Evolutionary conservation across 2,888 invertebrate species (phyloP), one percentile per base, ranked within the genome.

Genomic region (Polylopha cassiicola): DNA sequence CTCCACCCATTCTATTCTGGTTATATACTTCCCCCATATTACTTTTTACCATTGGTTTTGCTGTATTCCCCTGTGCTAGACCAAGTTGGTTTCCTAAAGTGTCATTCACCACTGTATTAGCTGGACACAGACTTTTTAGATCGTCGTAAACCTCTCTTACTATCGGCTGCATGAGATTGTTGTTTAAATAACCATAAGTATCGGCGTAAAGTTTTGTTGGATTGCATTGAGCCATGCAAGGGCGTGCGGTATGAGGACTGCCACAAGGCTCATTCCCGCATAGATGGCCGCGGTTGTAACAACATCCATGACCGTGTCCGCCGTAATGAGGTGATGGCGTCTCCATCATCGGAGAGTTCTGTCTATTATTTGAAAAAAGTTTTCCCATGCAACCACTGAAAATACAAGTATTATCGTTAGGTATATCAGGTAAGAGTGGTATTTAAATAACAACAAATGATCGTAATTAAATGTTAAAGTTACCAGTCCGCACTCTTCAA

Each of bases 381-480:
- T 77, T 84, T n/a, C 75, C 78, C 75, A 85, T 78, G 42, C 84
- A 85, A 9, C 85, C 85, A 51, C 85, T 85, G 63, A 28, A 74
- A 75, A 47, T 1, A 27, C 44, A 47, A 43, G 16, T 7, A 37
- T 7, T n/a, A n/a, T n/a, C n/a, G n/a, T n/a, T n/a, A n/a, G 3
- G n/a, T 31, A 20, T 8, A n/a, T 13, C 18, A 26, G 13, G n/a
- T 2, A 2, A 11, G 4, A n/a, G 26, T 23, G 4, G 4, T 23
- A 4, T 8, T n/a, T 3, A 18, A 17, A 11, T 9, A 9, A 13
- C 15, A 9, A 29, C 3, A 26, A 34, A 29, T 14, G 14, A 21
- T 29, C 4, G 6, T 9, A 13, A 2, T 14, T 4, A 30, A 28
- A 4, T 16, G 11, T 28, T 21, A 21, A 23, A 51, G 68, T 67